phyloP scores from a whole-genome alignment of 1,140 invertebrate genomes.

The Lordiphosa collinella region DNA sequence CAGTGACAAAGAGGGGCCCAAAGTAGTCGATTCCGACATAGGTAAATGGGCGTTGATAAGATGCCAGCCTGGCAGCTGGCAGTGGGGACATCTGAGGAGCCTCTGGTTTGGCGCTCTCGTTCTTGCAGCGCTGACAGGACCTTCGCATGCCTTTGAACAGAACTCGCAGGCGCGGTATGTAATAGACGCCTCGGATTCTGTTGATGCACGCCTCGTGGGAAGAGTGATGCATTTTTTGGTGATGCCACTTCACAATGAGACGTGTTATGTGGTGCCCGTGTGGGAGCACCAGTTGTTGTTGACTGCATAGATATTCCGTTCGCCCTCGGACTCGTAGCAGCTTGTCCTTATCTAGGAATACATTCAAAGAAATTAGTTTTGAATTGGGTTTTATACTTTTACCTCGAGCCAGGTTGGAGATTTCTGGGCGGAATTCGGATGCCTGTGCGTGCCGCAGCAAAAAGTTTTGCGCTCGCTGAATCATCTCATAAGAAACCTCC shows the following conservation, averaged over 20 bases:
- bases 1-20: not conserved
- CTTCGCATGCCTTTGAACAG: constrained; percentile 1
- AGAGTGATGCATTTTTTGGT: constrained; percentile 3
- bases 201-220: constrained; percentile 13
- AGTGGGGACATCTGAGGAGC: constrained; percentile 11
- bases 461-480: not conserved
- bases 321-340: too few relatives aligned
- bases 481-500: not conserved
- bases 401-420: not conserved
- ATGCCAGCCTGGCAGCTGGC: not conserved
- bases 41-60: constrained; percentile 2
- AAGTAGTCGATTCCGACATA: constrained; percentile 22
- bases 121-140: constrained; percentile 16
- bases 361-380: not conserved
- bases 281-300: not conserved
- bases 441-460: not conserved
- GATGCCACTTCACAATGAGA: not conserved
- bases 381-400: not conserved
- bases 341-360: not conserved
- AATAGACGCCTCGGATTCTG: constrained; percentile 7
- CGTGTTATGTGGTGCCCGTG: not conserved
- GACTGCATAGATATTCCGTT: not conserved
- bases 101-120: constrained; percentile 2
- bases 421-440: not conserved
- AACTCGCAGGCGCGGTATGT: constrained; percentile 4